Evolutionary conservation across 2,797 vertebrate genomes (phyloP).

Genomic region (Adrianichthys oophorus): DNA sequence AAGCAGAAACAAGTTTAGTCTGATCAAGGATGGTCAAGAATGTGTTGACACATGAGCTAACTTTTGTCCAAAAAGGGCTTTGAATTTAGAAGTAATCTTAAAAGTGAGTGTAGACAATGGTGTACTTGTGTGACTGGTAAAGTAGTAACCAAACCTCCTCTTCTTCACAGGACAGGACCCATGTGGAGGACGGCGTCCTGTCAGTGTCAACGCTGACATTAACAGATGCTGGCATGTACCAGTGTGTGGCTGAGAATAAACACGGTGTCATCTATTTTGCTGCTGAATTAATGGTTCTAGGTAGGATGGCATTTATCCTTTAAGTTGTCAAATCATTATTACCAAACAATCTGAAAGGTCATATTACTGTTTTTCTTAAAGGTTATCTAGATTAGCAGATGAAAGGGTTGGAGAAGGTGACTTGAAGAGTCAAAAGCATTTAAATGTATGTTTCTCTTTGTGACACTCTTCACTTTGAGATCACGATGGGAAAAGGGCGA

Average conservation of each 20-base stretch:
- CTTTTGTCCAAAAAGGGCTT: no score
- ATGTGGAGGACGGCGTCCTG: slow-evolving; percentile 90
- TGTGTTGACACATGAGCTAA: no score
- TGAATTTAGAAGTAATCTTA: no score
- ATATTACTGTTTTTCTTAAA: slow-evolving; percentile 71
- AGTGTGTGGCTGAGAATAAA: slow-evolving; percentile 96
- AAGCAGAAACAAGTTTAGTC: no score
- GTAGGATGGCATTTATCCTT: slow-evolving; percentile 80
- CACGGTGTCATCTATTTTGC: slow-evolving; percentile 91
- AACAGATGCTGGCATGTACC: slow-evolving; percentile 93
- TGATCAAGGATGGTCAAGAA: no score
- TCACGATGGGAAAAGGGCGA: slow-evolving; percentile 7
- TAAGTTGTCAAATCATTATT: slow-evolving; percentile 59
- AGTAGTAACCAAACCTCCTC: not conserved
- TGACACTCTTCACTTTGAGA: slow-evolving; percentile 31
- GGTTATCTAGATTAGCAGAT: slow-evolving; percentile 71
- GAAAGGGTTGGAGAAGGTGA: slow-evolving; percentile 61
- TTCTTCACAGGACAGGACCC: slow-evolving; percentile 86
- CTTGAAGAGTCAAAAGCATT: slow-evolving; percentile 61
- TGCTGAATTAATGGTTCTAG: slow-evolving; percentile 91
- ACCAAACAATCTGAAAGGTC: slow-evolving; percentile 68
- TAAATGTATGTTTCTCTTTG: slow-evolving; percentile 24
- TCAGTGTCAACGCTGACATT: slow-evolving; percentile 86
- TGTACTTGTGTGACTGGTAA: no score
- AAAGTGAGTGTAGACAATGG: no score